Base-by-base conservation (phyloP, 2,113 vertebrate genomes). In the Crotalus horridus region DNA sequence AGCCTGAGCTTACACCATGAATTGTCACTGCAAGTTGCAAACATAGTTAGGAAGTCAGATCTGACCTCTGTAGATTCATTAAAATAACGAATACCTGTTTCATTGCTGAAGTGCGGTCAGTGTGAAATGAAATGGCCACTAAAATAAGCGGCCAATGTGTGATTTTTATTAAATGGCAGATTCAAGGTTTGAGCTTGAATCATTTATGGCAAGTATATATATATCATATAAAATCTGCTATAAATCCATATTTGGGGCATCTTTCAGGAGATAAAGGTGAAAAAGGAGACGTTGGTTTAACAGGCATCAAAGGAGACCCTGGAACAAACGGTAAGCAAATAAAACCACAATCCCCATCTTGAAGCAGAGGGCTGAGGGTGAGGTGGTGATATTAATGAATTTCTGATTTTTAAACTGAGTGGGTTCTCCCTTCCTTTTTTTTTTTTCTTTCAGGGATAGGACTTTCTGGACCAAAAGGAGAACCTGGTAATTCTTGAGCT, bases 261-360 rank as follows among this genome's bases (percentile, higher is more conserved):
- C 59, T 94, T 94, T 56, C 46, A 94, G 93, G 94, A 89, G 48
- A 48, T 24, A 92, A 87, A 87, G 94, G 93, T 59, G 53, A 94
- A 54, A 93, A 90, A 24, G 93, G 94, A 93, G 59, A 94, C 2
- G 11, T 13, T 23, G 87, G 91, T 12, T 48, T 59, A 21, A 12
- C 5, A 59, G 93, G 94, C 33, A 91, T 43, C 20, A 81, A 95
- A 91, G 74, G 91, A 59, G 54, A 87, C 9, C 74, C 43, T 13
- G 91, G 94, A 29, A 20, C 61, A 89, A 61, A 86, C 0, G 91
- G 91, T 92, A 92, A 91, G 89, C 24, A 90, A 90, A 23, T 6
- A 58, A 88, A 21, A 12, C 4, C 10, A 29, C 7, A 43, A 51
- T 11, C 55, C 53, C 17, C 20, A 51, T 12, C 20, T n/a, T 92